Conservation (phyloP, 2,113 vertebrate genomes). For the Crotalus viridis region DNA sequence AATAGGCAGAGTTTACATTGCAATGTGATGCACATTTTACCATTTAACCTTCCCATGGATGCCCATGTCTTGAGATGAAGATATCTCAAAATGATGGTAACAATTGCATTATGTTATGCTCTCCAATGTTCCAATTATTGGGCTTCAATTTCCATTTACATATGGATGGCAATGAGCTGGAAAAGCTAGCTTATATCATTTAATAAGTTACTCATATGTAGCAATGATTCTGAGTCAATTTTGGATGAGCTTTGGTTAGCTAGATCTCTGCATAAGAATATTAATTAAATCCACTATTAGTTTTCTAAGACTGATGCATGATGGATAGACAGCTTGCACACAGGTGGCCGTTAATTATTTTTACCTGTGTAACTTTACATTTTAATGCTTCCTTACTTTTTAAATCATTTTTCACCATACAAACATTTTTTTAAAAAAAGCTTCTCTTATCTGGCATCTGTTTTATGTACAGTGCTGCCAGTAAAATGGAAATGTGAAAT, state of each 20-base stretch:
- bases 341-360: not conserved
- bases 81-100: not conserved
- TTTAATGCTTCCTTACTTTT: not conserved
- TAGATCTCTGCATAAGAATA: not conserved
- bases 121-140: not conserved
- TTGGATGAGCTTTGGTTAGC: not conserved
- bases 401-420: not conserved
- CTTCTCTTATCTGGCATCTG: not conserved
- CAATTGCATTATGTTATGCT: not conserved
- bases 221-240: not conserved
- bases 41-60: not conserved
- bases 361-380: not conserved
- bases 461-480: not conserved
- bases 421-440: not conserved
- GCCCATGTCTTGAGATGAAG: not conserved
- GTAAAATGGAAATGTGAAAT: not conserved
- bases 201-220: not conserved
- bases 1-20: not conserved
- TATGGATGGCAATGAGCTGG: not conserved
- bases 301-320: not conserved
- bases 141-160: not conserved
- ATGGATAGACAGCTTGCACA: not conserved
- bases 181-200: not conserved
- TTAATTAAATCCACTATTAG: not conserved
- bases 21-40: not conserved